Evolutionary conservation across 2,888 invertebrate genomes (phyloP), one percentile per base, ranked within the genome.

Genomic region (Nemurella pictetii): DNA sequence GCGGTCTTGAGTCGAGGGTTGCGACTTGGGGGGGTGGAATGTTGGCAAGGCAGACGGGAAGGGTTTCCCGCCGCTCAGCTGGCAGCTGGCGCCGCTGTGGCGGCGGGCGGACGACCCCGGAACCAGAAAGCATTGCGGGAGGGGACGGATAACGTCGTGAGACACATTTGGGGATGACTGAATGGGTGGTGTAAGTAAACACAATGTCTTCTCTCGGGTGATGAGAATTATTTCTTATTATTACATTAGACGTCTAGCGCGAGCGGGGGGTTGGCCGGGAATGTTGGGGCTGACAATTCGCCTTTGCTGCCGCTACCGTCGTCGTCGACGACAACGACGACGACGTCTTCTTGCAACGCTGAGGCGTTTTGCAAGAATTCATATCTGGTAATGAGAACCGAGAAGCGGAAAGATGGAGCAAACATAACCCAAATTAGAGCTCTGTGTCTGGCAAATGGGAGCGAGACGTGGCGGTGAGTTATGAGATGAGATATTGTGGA

Each of bases 121-220:
- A 72, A 84, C 78, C 27, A 73, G 3, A 26, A n/a, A 83, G 80
- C 28, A 32, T 55, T 30, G n/a, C n/a, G n/a, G n/a, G n/a, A n/a
- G n/a, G n/a, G n/a, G n/a, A n/a, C n/a, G 85, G 78, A 78, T 85
- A 85, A 83, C 83, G 85, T 75, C 78, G 28, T 72, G 78, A 83
- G 83, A 83, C 36, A 75, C 73, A 35, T 35, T 30, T 26, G 35
- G 36, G 26, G 30, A 32, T 20, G 36, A 35, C 32, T 30, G 80
- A 32, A 32, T 26, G 80, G 80, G 84, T 73, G 81, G 75, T 80
- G 81, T 74, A 72, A 25, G 84, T 81, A 81, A 84, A 84, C 84
- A 84, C 27, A 32, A 32, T 35, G 75, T 80, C 36, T 35, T 78
- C 36, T 80, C 32, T 36, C 29, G 28, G 80, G 7, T 32, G 80